Base-by-base conservation (phyloP, 2,888 invertebrate species). In the Gortyna flavago region DNA sequence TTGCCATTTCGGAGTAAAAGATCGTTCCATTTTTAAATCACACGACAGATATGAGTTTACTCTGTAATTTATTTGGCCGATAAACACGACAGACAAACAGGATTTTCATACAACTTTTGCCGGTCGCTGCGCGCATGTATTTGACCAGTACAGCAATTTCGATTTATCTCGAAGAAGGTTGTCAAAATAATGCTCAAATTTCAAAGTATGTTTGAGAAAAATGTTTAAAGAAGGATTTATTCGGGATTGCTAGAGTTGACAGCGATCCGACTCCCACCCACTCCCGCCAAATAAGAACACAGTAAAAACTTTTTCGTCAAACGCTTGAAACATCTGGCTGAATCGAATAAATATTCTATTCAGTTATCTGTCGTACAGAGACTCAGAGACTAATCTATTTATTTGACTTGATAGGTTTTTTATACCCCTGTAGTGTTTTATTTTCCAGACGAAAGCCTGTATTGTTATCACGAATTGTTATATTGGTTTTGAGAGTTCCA, bases 381-480 rank as follows among this genome's bases (percentile, higher is more conserved):
- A 51, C 77, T n/a, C n/a, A n/a, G n/a, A n/a, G n/a, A n/a, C n/a
- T n/a, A 80, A 84, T 73, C 75, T 77, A 87, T 85, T 87, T 69
- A 77, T 84, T 75, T 81, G 64, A 67, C 74, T 77, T 77, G 75
- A 87, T 84, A 75, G 70, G 6, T 64, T 84, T 84, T 84, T 72
- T 57, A 70, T 79, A 72, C 61, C 35, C 41, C 64, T 80, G 72
- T 69, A 70, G 65, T 69, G 35, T 84, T 75, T 71, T 73, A 44
- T 83, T 70, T 65, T n/a, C n/a, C 54, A 57, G n/a, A 57, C 54
- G 8, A 48, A 62, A 13, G 21, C 25, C 35, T 48, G 57, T 69
- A 25, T 62, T 59, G 48, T 25, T 21, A 38, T 29, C 18, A 29
- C 11, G 65, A 21, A 67, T 44, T 44, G 67, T 13, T 25, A 25